Conservation (phyloP, 2,113 vertebrate species). For the Herpetotheres cachinnans region DNA sequence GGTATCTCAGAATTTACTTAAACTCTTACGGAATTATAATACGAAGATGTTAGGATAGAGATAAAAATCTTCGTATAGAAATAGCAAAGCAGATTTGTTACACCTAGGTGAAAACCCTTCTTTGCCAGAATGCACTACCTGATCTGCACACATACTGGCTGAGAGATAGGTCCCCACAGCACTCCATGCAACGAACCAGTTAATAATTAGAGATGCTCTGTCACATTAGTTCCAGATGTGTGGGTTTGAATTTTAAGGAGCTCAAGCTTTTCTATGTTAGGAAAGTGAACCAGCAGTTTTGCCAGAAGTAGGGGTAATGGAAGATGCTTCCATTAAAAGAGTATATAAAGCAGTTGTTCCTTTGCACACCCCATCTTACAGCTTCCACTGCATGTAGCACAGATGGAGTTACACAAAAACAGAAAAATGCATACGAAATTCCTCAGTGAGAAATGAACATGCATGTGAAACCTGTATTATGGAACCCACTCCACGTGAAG, state of each 20-base stretch:
- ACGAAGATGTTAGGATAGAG: neutral
- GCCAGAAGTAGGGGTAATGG: neutral
- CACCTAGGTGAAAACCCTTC: neutral
- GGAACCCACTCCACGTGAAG: neutral
- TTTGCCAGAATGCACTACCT: neutral
- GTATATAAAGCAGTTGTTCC: neutral
- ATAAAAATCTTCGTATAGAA: neutral
- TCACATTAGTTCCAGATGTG: neutral
- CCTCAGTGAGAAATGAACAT: neutral
- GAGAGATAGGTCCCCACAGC: neutral
- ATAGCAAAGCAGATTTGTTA: neutral
- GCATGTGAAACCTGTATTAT: neutral
- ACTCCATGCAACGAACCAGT: neutral
- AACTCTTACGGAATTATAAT: neutral
- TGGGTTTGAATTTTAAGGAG: neutral
- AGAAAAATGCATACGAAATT: neutral
- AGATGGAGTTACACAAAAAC: neutral
- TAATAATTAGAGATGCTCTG: neutral
- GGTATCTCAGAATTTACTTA: neutral
- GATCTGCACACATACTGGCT: neutral
- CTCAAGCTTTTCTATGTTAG: neutral
- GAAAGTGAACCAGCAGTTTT: neutral
- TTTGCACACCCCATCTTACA: fast-evolving
- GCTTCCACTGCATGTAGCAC: neutral
- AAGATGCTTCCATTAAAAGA: neutral